Evolutionary conservation across 1,140 invertebrate genomes (phyloP).

Genomic region (Pseudomyrmex flavicornis): DNA sequence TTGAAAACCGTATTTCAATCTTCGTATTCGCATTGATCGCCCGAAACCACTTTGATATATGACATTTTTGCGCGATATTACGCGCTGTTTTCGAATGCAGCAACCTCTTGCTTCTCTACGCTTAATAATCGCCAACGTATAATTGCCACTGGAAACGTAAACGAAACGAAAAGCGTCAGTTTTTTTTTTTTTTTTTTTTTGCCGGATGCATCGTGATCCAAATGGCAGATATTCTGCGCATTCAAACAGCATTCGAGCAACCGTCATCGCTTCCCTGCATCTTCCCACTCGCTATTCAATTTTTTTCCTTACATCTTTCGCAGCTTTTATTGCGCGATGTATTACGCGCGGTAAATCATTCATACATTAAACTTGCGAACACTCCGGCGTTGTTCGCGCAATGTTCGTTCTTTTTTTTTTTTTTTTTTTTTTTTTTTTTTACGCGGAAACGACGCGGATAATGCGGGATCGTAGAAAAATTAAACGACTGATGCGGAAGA

Average conservation of each 20-base stretch:
- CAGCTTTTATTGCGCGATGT: slow-evolving; percentile 14
- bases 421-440: background rate
- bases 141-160: slow-evolving; percentile 61
- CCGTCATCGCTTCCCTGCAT: background rate
- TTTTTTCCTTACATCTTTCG: slow-evolving; percentile 9
- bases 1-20: no score
- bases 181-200: background rate
- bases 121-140: slow-evolving; percentile 43
- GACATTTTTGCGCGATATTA: no score
- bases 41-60: no score
- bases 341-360: slow-evolving; percentile 64
- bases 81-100: no score
- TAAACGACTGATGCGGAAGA: slow-evolving; percentile 22
- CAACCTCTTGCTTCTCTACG: slow-evolving; percentile 35
- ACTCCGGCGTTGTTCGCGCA: background rate
- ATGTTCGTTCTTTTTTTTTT: slow-evolving; percentile 60
- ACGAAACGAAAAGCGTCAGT: background rate
- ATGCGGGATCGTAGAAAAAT: background rate
- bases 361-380: slow-evolving; percentile 54
- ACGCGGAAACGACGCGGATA: background rate
- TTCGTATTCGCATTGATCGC: no score
- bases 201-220: slow-evolving; percentile 3
- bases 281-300: slow-evolving; percentile 44
- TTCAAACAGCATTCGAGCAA: slow-evolving; percentile 49
- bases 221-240: slow-evolving; percentile 30